Evolutionary conservation across 2,113 vertebrate species (phyloP).

Genomic region (Larimichthys polyactis): DNA sequence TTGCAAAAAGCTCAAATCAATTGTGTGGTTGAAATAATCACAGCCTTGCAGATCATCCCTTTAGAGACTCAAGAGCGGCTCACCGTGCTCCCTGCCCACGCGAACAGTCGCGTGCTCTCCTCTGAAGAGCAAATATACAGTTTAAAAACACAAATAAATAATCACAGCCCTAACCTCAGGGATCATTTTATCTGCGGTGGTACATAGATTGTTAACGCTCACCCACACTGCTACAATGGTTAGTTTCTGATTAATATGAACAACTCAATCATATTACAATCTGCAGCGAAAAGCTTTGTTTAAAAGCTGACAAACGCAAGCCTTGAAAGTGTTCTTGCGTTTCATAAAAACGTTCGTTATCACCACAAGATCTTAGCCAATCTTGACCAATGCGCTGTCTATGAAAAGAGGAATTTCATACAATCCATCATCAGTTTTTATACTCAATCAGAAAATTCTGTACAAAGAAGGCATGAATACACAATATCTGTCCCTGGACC

Average conservation of each 20-base stretch:
- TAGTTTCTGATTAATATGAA: constrained; percentile 74
- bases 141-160: constrained; percentile 82
- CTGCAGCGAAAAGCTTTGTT: constrained; percentile 57
- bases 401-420: constrained; percentile 57
- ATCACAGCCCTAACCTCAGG: constrained; percentile 56
- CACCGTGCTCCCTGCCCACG: constrained; percentile 36
- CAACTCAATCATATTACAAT: constrained; percentile 55
- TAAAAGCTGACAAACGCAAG: constrained; percentile 58
- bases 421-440: constrained; percentile 60
- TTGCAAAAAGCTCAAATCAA: constrained; percentile 72
- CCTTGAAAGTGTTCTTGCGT: constrained; percentile 55
- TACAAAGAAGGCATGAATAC: constrained; percentile 77
- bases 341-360: constrained; percentile 59
- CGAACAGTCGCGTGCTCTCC: constrained; percentile 41
- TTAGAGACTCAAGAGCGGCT: constrained; percentile 76
- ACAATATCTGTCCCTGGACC: constrained; percentile 26
- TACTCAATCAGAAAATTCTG: constrained; percentile 69
- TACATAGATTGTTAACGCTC: constrained; percentile 47
- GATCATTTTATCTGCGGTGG: constrained; percentile 56
- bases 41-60: constrained; percentile 80
- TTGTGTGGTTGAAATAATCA: constrained; percentile 61
- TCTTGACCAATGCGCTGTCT: constrained; percentile 39
- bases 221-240: constrained; percentile 58
- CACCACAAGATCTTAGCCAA: constrained; percentile 39
- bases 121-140: constrained; percentile 73